Conservation (phyloP, 2,113 vertebrate species). For the Phaethon lepturus region DNA sequence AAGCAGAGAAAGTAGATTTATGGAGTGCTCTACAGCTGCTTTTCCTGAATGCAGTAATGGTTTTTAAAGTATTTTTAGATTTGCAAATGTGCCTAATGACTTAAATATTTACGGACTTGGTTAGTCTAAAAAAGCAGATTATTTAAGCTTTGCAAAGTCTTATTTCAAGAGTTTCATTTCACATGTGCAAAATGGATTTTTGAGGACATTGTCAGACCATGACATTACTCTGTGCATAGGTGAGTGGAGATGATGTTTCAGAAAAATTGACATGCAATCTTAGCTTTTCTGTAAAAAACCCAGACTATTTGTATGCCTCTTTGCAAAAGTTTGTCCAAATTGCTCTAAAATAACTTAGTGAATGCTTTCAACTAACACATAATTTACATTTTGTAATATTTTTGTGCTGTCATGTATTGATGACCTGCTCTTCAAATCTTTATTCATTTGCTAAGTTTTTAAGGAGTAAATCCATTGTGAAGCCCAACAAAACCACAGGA, state of each 20-base stretch:
- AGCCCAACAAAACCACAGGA: not conserved
- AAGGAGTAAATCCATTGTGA: not conserved
- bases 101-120: not conserved
- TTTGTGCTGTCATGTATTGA: not conserved
- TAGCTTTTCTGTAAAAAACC: not conserved
- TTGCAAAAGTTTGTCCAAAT: not conserved
- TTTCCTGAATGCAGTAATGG: not conserved
- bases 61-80: not conserved
- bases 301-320: not conserved
- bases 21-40: not conserved
- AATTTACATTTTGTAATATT: constrained; percentile 25
- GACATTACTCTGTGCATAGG: not conserved
- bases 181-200: not conserved
- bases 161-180: not conserved
- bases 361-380: constrained; percentile 7
- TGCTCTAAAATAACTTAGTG: constrained; percentile 14
- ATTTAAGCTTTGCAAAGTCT: not conserved
- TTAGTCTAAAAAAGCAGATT: not conserved
- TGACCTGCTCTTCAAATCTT: not conserved
- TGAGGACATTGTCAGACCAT: not conserved
- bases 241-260: not conserved
- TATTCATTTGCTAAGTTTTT: not conserved
- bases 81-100: not conserved
- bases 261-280: not conserved
- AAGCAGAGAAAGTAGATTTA: not conserved